phyloP scores from a whole-genome alignment of 2,797 vertebrate genomes.

The Rhinichthys osculus region DNA sequence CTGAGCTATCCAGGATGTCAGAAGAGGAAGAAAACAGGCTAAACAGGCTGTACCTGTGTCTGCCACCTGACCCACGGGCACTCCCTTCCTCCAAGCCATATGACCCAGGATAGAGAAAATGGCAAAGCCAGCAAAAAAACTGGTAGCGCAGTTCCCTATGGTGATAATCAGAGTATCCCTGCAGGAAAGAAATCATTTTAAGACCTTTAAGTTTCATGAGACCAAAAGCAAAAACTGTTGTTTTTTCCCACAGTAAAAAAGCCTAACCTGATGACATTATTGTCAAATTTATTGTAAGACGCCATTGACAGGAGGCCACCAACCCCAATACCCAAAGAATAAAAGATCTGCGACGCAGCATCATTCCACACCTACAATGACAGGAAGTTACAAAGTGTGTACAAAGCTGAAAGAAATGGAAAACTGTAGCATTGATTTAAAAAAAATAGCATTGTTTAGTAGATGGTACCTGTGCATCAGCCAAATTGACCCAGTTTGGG shows the following conservation, averaged over 20 bases:
- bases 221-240: neutral
- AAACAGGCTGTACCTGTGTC: constrained; percentile 75
- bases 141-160: constrained; percentile 82
- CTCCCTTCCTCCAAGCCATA: constrained; percentile 85
- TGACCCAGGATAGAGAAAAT: constrained; percentile 87
- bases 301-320: constrained; percentile 87
- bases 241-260: neutral
- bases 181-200: constrained; percentile 41
- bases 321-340: constrained; percentile 85
- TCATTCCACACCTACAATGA: constrained; percentile 84
- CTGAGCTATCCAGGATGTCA: neutral
- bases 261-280: constrained; percentile 84
- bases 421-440: neutral
- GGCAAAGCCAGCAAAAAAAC: constrained; percentile 86
- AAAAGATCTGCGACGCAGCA: constrained; percentile 87
- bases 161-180: constrained; percentile 86
- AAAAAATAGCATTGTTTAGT: neutral
- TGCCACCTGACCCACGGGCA: constrained; percentile 80
- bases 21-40: constrained; percentile 16
- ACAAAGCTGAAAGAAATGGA: neutral
- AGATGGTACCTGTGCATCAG: constrained; percentile 80
- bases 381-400: neutral
- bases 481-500: constrained; percentile 79
- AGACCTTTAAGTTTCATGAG: neutral
- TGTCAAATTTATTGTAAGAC: constrained; percentile 87